Percentiles rank a stretch among this genome's conserved stretches.
These are phyloP conservation scores for Helarctos malayanus DNA, from an alignment of 2,797 vertebrate genomes.

Conservation along the genomic window DNA sequence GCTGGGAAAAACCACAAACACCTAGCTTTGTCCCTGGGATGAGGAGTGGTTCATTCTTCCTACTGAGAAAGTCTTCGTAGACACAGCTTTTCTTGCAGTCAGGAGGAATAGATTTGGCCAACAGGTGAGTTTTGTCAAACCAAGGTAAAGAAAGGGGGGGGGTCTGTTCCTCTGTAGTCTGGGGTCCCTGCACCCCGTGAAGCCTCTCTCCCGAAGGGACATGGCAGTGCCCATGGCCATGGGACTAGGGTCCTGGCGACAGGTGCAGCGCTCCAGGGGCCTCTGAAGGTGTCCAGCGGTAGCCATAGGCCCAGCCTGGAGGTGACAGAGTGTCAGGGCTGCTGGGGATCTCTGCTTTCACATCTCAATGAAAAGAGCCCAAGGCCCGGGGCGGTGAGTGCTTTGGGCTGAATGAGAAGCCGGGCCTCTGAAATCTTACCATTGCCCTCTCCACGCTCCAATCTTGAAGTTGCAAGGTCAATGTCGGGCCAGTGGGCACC, in stretches of 20 bases:
- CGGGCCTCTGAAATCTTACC: not conserved
- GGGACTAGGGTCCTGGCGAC: not conserved
- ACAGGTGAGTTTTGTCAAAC: not conserved
- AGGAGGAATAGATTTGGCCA: not conserved
- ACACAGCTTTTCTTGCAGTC: not conserved
- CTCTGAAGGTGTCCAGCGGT: not conserved
- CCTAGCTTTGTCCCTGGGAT: not conserved
- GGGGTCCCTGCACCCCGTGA: not conserved
- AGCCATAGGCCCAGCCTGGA: not conserved
- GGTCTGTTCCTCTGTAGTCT: not conserved
- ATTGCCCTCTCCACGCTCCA: too few species aligned
- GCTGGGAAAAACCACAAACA: constrained; percentile 22
- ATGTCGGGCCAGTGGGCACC: not conserved
- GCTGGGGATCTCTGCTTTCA: not conserved
- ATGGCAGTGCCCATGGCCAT: not conserved
- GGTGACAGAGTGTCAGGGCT: not conserved
- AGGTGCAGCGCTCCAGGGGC: not conserved
- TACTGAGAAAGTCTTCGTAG: not conserved
- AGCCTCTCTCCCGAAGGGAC: not conserved
- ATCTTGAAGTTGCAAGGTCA: not conserved
- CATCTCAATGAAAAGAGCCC: not conserved
- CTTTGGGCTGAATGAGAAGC: not conserved
- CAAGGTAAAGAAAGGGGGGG: not conserved
- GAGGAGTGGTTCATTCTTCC: not conserved
- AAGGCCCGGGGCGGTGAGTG: not conserved